phyloP scores from a whole-genome alignment of 2,888 invertebrate genomes.

The Phyllotreta cruciferae region DNA sequence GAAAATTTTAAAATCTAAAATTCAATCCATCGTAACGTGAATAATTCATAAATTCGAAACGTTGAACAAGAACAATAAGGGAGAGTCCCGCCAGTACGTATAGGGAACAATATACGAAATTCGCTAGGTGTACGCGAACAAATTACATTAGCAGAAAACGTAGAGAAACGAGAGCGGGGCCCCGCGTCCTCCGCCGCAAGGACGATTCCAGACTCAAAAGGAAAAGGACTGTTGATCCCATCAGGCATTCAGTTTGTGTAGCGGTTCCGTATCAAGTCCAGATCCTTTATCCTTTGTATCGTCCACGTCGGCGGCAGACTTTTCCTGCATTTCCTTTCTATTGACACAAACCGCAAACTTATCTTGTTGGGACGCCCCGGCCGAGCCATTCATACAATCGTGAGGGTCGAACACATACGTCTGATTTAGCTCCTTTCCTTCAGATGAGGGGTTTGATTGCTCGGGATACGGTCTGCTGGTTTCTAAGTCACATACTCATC shows the following conservation, averaged over 20 bases:
- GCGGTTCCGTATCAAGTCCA: conserved; percentile 53
- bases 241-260: conserved; percentile 55
- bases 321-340: conserved; percentile 52
- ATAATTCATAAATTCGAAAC: conserved; percentile 12
- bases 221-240: conserved; percentile 52
- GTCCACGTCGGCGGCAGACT: conserved; percentile 51
- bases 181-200: conserved; percentile 4
- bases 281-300: conserved; percentile 49
- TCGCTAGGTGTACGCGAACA: conserved; percentile 45
- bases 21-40: neutral
- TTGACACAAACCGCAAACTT: conserved; percentile 55
- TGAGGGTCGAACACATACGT: conserved; percentile 35
- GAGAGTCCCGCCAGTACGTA: too few species aligned
- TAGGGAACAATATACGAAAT: conserved; percentile 37
- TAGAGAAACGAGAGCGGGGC: conserved; percentile 48
- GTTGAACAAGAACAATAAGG: conserved; percentile 12
- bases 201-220: conserved; percentile 46
- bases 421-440: conserved; percentile 27
- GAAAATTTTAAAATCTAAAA: conserved; percentile 7
- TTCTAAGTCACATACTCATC: conserved; percentile 22
- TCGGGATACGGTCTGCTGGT: conserved; percentile 22
- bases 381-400: conserved; percentile 45
- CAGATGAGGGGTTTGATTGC: conserved; percentile 29
- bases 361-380: conserved; percentile 49
- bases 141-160: conserved; percentile 54